Conservation (phyloP, 2,113 vertebrate genomes). For the Pluvialis apricaria region DNA sequence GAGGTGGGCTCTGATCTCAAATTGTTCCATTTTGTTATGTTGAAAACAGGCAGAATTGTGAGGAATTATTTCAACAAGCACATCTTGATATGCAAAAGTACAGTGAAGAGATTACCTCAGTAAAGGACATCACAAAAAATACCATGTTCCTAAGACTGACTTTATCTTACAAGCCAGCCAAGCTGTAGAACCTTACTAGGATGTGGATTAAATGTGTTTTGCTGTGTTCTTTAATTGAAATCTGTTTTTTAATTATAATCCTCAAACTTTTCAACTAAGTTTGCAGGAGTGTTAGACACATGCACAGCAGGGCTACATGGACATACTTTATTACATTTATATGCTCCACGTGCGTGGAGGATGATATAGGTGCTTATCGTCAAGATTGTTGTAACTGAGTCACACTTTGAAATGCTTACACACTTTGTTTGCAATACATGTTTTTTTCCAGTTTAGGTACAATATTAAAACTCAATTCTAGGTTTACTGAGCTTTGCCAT, state of each 20-base stretch:
- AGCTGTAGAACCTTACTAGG: background rate
- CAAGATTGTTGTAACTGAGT: background rate
- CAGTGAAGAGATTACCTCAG: background rate
- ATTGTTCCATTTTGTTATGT: background rate
- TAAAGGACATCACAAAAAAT: background rate
- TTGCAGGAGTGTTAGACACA: background rate
- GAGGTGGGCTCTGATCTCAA: constrained; percentile 71
- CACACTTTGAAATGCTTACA: background rate
- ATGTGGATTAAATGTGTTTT: background rate
- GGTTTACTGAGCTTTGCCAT: background rate
- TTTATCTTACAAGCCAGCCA: background rate
- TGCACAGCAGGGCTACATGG: background rate
- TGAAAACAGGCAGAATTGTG: background rate
- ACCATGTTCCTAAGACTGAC: background rate
- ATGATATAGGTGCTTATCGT: background rate
- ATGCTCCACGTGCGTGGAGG: background rate
- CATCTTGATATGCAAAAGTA: background rate
- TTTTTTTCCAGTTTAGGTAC: background rate
- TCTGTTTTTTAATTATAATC: background rate
- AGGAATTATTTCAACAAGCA: background rate
- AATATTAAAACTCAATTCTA: background rate
- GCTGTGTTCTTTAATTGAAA: background rate
- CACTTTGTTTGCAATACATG: background rate
- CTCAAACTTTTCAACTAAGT: background rate
- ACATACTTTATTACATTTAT: background rate